A percentile compares a stretch with the other conserved stretches of the same genome.
These are phyloP conservation scores for Lithobates sylvaticus DNA, from an alignment of 2,797 vertebrate species.

Conservation along the genomic window DNA sequence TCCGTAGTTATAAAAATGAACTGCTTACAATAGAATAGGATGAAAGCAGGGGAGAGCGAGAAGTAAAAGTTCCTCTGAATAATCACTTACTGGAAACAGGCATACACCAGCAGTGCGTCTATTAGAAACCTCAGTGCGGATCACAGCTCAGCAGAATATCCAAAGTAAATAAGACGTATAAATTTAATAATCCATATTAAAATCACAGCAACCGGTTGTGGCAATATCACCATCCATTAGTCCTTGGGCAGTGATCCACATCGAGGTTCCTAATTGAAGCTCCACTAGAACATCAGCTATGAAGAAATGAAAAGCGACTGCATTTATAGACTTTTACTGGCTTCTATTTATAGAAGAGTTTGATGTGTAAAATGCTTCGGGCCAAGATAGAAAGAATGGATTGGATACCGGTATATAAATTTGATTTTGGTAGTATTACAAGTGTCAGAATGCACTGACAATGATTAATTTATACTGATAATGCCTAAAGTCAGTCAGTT, in stretches of 20 bases:
- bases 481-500: too few species aligned
- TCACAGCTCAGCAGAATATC: background rate
- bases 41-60: too few species aligned
- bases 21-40: too few species aligned
- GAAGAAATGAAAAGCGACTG: slow-evolving; percentile 3
- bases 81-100: background rate
- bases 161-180: slow-evolving; percentile 5
- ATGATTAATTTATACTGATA: too few species aligned
- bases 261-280: slow-evolving; percentile 3
- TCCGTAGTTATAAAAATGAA: too few species aligned
- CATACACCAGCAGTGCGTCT: background rate
- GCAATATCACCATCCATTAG: background rate
- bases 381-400: too few species aligned
- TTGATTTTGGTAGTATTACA: too few species aligned
- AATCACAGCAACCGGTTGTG: slow-evolving; percentile 2
- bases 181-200: slow-evolving; percentile 6
- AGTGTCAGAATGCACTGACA: too few species aligned
- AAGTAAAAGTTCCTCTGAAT: background rate
- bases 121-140: background rate
- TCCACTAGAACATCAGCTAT: background rate
- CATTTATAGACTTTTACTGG: background rate
- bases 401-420: too few species aligned
- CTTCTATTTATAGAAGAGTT: background rate
- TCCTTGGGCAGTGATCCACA: slow-evolving; percentile 8
- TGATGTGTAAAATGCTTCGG: background rate